phyloP scores from a whole-genome alignment of 2,797 vertebrate species.

The Rhinella marina region DNA sequence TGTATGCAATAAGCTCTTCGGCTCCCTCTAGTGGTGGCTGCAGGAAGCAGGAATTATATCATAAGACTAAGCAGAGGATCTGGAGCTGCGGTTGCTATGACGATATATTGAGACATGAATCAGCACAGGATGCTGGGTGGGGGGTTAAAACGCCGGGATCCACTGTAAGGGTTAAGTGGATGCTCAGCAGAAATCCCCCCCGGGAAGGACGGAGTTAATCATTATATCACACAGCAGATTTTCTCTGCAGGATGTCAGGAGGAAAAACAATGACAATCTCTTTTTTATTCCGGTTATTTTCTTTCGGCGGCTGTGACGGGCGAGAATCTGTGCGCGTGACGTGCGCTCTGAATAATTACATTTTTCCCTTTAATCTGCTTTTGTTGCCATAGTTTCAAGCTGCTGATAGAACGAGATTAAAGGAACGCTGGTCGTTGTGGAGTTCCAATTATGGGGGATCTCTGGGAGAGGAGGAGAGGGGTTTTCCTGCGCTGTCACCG shows the following conservation, averaged over 20 bases:
- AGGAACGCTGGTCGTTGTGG: conserved; percentile 13
- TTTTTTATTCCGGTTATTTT: conserved; percentile 27
- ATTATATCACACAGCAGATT: conserved; percentile 9
- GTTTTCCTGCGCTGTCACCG: conserved; percentile 43
- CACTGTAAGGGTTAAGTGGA: neutral
- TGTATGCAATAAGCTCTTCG: neutral
- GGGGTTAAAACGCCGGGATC: neutral
- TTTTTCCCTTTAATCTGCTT: conserved; percentile 49
- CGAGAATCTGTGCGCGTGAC: conserved; percentile 44
- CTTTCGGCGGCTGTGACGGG: neutral
- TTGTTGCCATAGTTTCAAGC: conserved; percentile 59
- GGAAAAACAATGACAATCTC: conserved; percentile 8
- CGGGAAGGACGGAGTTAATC: conserved; percentile 9
- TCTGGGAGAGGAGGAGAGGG: conserved; percentile 33
- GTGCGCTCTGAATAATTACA: conserved; percentile 34
- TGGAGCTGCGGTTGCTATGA: neutral
- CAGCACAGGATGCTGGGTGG: neutral
- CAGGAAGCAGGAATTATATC: neutral
- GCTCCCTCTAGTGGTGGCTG: neutral
- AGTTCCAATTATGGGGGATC: conserved; percentile 47
- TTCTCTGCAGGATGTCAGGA: neutral
- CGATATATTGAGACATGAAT: neutral
- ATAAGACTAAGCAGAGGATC: neutral
- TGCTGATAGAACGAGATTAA: conserved; percentile 54
- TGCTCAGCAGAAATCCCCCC: neutral